Percentiles rank a stretch among this genome's conserved stretches.
phyloP scores from a whole-genome alignment of 30 jellyfish, hydroid and myxozoan species.

The Pelagia noctiluca region DNA sequence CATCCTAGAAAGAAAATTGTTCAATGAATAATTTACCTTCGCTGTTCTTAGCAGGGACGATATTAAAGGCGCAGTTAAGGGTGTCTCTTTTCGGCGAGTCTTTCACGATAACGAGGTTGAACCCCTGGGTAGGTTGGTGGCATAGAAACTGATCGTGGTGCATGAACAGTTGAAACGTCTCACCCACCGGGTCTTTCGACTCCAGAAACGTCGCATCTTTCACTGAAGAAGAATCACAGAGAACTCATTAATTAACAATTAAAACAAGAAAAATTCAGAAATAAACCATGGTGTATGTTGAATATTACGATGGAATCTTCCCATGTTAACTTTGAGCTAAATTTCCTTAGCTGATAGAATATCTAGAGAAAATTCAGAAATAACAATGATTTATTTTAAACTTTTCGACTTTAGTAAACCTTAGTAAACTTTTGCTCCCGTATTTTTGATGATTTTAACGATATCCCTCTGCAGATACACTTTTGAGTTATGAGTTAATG shows the following conservation, averaged over 20 bases:
- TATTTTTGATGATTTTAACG: too few species aligned
- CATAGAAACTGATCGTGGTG: constrained; percentile 65
- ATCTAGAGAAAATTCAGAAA: background rate
- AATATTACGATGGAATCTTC: too few species aligned
- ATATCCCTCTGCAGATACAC: too few species aligned
- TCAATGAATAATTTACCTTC: constrained; percentile 2
- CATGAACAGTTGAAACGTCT: constrained; percentile 38
- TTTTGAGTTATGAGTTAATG: too few species aligned
- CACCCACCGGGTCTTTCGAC: constrained; percentile 55
- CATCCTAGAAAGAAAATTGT: too few species aligned
- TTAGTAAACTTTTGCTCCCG: too few species aligned
- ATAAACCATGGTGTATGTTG: too few species aligned
- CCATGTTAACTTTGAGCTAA: too few species aligned
- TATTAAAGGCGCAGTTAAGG: constrained; percentile 57
- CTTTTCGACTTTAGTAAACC: too few species aligned
- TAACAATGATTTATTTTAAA: background rate
- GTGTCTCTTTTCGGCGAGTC: constrained; percentile 72
- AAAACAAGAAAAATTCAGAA: too few species aligned
- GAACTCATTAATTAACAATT: too few species aligned
- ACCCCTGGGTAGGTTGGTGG: constrained; percentile 54
- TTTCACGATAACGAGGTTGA: constrained; percentile 35
- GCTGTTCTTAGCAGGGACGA: background rate
- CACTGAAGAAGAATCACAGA: background rate
- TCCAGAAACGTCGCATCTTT: constrained; percentile 70
- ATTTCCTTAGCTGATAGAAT: too few species aligned